Evolutionary conservation across 2,888 invertebrate species (phyloP), one percentile per base, ranked within the genome.

Genomic region (Proisotoma minuta): DNA sequence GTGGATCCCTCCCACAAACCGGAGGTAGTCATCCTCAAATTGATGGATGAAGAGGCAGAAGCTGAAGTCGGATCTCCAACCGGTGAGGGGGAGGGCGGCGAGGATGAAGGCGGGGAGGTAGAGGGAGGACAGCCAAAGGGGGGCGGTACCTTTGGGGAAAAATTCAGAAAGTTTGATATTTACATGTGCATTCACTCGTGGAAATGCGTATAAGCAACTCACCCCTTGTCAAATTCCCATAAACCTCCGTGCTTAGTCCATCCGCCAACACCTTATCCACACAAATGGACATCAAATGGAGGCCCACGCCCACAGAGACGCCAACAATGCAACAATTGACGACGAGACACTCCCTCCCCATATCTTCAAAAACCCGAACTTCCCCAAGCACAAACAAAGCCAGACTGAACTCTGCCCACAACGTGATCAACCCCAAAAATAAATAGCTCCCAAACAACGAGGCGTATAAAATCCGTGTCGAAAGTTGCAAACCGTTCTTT

Each of bases 21-120:
- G 43, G 34, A 73, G 60, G 57, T 70, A 73, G 57, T 73, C 70
- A 56, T 69, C 69, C 51, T 71, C 70, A 52, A 73, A 73, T 47
- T 73, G 73, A 51, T 70, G 69, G n/a, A 71, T 58, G 49, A 73
- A 73, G 23, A 73, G 59, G 60, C 73, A 73, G 28, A 73, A 73
- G 43, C 65, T 67, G 34, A 73, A 73, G 40, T 68, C 67, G 2
- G 66, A 66, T 27, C 66, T 68, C 73, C 73, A 73, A 5, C 73
- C 73, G 2, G 69, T 68, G 2, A 73, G 60, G 1, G 73, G 73
- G 3, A 73, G 63, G 4, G 68, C 60, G 1, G 68, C 71, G 3
- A 70, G 58, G 34, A 73, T 66, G 2, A 57, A 51, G 5, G 68
- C 66, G 1, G 73, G 73, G 0, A 70, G 48, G 71, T 71, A 73